phyloP scores from a whole-genome alignment of 2,113 vertebrate genomes.

The Mellivora capensis region DNA sequence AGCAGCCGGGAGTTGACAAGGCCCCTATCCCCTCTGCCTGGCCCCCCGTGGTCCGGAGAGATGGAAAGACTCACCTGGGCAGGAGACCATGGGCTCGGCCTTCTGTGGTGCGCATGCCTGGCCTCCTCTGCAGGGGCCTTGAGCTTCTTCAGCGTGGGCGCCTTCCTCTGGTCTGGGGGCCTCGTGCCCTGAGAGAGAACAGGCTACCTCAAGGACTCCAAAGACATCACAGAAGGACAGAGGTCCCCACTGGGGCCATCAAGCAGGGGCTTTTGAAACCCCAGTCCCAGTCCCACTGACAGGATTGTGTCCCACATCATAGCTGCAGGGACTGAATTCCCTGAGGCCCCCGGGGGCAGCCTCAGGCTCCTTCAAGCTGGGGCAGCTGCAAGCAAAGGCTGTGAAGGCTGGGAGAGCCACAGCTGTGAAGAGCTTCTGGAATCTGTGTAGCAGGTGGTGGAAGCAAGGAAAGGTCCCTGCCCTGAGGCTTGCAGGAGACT shows the following conservation, averaged over 20 bases:
- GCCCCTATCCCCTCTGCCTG: neutral
- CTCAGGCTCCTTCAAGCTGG: neutral
- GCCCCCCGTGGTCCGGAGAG: neutral
- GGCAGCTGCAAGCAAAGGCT: neutral
- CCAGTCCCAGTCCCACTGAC: neutral
- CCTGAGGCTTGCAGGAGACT: neutral
- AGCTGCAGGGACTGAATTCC: neutral
- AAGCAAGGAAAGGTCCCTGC: neutral
- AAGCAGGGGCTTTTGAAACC: neutral
- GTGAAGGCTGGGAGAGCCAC: neutral
- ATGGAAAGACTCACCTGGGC: conserved; percentile 65
- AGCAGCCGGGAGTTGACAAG: neutral
- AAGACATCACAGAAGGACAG: neutral
- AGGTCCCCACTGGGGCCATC: neutral
- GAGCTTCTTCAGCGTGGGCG: neutral
- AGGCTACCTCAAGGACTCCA: neutral
- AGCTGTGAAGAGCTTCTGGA: neutral
- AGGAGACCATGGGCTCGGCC: neutral
- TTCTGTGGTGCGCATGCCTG: neutral
- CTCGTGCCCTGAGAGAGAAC: neutral
- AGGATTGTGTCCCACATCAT: neutral
- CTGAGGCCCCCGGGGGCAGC: neutral
- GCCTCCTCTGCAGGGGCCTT: neutral
- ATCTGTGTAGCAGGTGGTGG: neutral
- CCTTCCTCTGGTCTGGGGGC: conserved; percentile 24